phyloP scores from a whole-genome alignment of 2,888 invertebrate species.

The Eupsilia transversa region DNA sequence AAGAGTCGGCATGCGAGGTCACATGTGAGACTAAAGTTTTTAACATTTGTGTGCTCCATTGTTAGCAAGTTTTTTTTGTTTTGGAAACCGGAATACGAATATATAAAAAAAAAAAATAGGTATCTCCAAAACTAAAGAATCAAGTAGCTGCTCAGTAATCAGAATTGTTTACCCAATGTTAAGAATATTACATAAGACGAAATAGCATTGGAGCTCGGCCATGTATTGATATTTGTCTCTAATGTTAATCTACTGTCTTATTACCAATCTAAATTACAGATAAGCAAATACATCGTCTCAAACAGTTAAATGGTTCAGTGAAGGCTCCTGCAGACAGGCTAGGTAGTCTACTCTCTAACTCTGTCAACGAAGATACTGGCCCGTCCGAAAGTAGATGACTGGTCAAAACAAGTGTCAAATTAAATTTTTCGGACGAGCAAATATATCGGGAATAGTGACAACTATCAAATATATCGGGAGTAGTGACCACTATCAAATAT shows the following conservation, averaged over 20 bases:
- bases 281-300: background rate
- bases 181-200: too few species aligned
- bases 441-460: too few species aligned
- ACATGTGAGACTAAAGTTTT: background rate
- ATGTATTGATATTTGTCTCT: background rate
- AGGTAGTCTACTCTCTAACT: too few species aligned
- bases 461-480: too few species aligned
- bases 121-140: background rate
- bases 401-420: too few species aligned
- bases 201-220: background rate
- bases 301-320: background rate
- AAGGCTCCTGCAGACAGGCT: too few species aligned
- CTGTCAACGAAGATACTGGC: too few species aligned
- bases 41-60: slow-evolving; percentile 11
- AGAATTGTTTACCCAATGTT: background rate
- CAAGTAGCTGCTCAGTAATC: background rate
- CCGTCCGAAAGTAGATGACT: too few species aligned
- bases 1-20: background rate
- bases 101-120: background rate
- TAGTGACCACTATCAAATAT: too few species aligned
- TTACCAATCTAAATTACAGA: background rate
- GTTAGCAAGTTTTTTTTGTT: slow-evolving; percentile 5
- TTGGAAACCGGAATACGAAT: background rate
- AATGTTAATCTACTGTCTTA: background rate
- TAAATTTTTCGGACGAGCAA: too few species aligned